phyloP scores from a whole-genome alignment of 2,888 invertebrate genomes.

The Halictus ligatus region DNA sequence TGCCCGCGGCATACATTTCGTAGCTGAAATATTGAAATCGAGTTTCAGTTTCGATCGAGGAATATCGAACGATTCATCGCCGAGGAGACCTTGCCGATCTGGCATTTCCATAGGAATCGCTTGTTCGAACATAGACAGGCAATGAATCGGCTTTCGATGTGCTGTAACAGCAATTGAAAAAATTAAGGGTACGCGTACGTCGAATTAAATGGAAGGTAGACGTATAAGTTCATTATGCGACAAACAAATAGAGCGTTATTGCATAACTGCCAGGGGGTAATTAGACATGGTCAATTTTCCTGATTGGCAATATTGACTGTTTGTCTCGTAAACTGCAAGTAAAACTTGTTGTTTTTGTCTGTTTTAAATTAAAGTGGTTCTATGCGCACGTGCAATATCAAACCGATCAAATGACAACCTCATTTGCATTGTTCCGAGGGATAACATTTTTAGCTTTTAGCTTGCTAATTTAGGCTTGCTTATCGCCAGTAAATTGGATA shows the following conservation, averaged over 20 bases:
- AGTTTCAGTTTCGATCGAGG: not conserved
- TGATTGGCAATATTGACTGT: not conserved
- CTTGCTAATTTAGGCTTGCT: not conserved
- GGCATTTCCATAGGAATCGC: not conserved
- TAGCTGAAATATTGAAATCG: not conserved
- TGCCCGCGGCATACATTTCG: not conserved
- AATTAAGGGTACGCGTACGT: not conserved
- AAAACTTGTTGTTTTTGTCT: not conserved
- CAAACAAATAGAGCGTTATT: not conserved
- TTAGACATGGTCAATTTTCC: not conserved
- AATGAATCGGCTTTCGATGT: not conserved
- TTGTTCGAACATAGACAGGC: not conserved
- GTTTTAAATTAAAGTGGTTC: not conserved
- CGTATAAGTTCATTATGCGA: not conserved
- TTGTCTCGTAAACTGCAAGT: not conserved
- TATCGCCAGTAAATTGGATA: not conserved
- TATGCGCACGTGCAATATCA: not conserved
- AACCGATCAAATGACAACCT: too few relatives aligned
- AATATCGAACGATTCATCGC: not conserved
- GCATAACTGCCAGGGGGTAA: not conserved
- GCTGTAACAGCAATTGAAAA: not conserved
- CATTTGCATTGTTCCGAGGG: too few relatives aligned
- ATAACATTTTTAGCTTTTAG: not conserved
- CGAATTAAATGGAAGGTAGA: not conserved
- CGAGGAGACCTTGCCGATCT: not conserved